These are phyloP conservation scores for Rhynchophorus ferrugineus DNA, from an alignment of 1,140 invertebrate genomes.

Conservation along the genomic window DNA sequence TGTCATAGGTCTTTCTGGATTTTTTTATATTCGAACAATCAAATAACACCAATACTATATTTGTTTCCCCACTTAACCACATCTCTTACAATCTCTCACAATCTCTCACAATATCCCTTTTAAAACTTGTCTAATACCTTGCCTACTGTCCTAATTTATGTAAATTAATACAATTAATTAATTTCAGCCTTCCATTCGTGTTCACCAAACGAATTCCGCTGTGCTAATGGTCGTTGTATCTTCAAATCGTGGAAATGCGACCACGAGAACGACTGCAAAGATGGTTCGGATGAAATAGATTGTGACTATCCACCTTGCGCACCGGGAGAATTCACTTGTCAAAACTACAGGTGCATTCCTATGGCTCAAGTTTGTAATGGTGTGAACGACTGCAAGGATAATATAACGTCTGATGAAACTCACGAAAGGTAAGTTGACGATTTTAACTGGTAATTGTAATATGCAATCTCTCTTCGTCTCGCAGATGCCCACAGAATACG, in stretches of 20 bases:
- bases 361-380: slow-evolving; percentile 81
- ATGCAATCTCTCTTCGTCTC: neutral
- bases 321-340: slow-evolving; percentile 88
- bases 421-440: slow-evolving; percentile 48
- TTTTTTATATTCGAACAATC: no score
- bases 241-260: slow-evolving; percentile 93
- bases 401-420: slow-evolving; percentile 83
- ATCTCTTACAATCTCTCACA: no score
- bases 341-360: slow-evolving; percentile 83
- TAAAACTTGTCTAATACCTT: no score
- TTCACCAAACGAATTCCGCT: slow-evolving; percentile 86
- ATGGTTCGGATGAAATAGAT: slow-evolving; percentile 86
- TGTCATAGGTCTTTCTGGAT: no score
- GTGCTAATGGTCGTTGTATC: slow-evolving; percentile 90
- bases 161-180: slow-evolving; percentile 1
- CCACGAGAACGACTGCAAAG: slow-evolving; percentile 91
- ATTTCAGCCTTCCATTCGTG: slow-evolving; percentile 82
- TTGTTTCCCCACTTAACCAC: no score
- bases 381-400: slow-evolving; percentile 91
- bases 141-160: no score
- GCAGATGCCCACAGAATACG: slow-evolving; percentile 70
- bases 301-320: slow-evolving; percentile 86
- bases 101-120: no score
- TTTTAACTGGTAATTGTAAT: neutral
- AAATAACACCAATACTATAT: no score